phyloP scores from a whole-genome alignment of 2,797 vertebrate species.

The Pseudochirops cupreus region DNA sequence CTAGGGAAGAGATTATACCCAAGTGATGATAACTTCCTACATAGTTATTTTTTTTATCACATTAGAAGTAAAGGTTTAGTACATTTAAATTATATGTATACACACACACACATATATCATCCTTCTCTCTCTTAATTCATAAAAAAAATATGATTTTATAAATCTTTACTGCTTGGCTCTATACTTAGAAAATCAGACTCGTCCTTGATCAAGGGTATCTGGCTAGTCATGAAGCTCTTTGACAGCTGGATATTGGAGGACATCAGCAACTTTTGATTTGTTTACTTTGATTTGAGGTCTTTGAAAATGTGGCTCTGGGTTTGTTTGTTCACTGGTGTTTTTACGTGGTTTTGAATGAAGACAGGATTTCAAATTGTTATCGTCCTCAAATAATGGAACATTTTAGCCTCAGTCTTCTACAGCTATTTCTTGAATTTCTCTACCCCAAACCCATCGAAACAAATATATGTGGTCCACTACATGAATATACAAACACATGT shows the following conservation, averaged over 20 bases:
- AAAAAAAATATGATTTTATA: neutral
- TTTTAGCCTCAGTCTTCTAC: neutral
- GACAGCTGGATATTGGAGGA: neutral
- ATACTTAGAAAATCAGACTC: neutral
- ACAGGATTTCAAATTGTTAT: neutral
- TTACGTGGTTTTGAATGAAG: neutral
- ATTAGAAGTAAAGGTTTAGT: neutral
- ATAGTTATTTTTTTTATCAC: neutral
- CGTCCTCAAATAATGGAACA: neutral
- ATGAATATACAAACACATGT: neutral
- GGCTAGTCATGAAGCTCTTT: neutral
- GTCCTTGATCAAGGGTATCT: neutral
- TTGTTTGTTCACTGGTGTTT: neutral
- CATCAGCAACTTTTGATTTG: neutral
- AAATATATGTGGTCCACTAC: neutral
- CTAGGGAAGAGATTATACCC: neutral
- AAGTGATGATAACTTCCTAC: neutral
- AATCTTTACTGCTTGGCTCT: neutral
- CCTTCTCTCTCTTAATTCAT: constrained; percentile 15
- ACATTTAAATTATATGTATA: neutral
- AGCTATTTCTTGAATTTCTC: neutral
- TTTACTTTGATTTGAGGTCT: constrained; percentile 9
- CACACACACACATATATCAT: neutral
- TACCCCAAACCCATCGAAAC: neutral
- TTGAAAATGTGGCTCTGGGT: neutral